Conservation (phyloP, 2,797 vertebrate species). For the Luscinia luscinia region DNA sequence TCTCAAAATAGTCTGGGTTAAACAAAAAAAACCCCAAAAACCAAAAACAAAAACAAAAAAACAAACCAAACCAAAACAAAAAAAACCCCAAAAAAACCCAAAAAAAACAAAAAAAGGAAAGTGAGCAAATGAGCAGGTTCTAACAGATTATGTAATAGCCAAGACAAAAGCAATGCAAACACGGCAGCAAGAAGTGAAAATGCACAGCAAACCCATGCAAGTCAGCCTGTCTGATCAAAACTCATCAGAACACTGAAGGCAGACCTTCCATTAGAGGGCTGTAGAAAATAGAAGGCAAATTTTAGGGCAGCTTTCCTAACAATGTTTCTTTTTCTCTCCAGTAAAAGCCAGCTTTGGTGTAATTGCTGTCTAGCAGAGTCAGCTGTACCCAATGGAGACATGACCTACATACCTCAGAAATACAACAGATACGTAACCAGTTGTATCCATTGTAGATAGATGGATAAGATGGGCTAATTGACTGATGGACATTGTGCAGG, state of each 20-base stretch:
- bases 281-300: constrained; percentile 12
- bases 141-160: neutral
- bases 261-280: neutral
- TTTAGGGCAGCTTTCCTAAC: neutral
- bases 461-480: constrained; percentile 25
- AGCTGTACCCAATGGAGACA: constrained; percentile 51
- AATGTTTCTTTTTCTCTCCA: constrained; percentile 8
- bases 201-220: neutral
- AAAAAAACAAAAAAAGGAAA: neutral
- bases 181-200: neutral
- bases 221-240: neutral
- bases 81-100: no score
- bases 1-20: neutral
- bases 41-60: no score
- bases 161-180: constrained; percentile 10
- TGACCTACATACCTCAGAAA: constrained; percentile 67
- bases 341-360: constrained; percentile 24
- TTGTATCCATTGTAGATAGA: neutral
- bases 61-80: no score
- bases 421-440: constrained; percentile 2
- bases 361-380: constrained; percentile 47
- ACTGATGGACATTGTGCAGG: neutral
- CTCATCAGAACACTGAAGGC: neutral
- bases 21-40: neutral
- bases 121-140: neutral